Conservation (phyloP, 2,797 vertebrate species). For the Gymnothorax reevesii region DNA sequence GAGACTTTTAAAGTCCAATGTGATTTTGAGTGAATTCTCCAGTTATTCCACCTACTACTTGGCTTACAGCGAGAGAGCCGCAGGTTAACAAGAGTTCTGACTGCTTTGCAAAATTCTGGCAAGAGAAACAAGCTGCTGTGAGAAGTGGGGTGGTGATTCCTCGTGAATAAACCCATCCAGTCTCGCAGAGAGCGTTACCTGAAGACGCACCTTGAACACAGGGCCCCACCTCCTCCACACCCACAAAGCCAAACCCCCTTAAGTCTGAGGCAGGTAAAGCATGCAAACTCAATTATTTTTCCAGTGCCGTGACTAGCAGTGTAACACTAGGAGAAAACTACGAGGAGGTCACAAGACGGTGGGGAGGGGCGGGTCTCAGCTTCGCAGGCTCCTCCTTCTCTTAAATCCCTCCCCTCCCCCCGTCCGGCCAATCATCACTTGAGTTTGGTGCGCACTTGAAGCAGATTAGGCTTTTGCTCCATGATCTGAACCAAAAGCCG, state of each 20-base stretch:
- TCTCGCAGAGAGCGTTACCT: constrained; percentile 47
- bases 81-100: constrained; percentile 40
- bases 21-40: constrained; percentile 28
- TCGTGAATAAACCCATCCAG: not conserved
- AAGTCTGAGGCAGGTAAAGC: constrained; percentile 55
- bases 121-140: constrained; percentile 39
- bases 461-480: constrained; percentile 91
- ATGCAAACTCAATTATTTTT: constrained; percentile 56
- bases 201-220: constrained; percentile 52
- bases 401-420: not conserved
- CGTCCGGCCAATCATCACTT: constrained; percentile 63
- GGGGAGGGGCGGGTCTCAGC: constrained; percentile 37
- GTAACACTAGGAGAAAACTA: constrained; percentile 72
- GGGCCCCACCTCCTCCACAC: constrained; percentile 47
- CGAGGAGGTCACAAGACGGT: constrained; percentile 41
- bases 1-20: constrained; percentile 39
- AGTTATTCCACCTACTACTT: constrained; percentile 38
- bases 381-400: constrained; percentile 45
- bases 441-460: constrained; percentile 84
- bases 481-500: constrained; percentile 95
- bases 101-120: not conserved
- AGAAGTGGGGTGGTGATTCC: constrained; percentile 43
- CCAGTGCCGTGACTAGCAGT: constrained; percentile 61
- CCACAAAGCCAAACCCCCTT: constrained; percentile 37
- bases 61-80: constrained; percentile 49